Percentiles rank a stretch among this genome's conserved stretches.
Conservation (phyloP, 1,140 invertebrate species). For the Sipha flava region DNA sequence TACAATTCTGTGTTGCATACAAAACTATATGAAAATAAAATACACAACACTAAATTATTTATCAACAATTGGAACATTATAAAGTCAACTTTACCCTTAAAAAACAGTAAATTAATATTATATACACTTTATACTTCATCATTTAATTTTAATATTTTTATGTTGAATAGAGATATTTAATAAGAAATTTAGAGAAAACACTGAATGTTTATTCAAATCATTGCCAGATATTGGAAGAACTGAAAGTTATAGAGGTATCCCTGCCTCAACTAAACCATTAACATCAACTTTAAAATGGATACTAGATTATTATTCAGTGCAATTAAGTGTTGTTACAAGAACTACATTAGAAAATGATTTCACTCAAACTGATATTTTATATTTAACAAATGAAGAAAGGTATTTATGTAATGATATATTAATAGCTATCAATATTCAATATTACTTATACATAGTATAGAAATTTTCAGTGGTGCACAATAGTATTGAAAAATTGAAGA, state of each 20-base stretch:
- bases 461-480: too few relatives aligned
- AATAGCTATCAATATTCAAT: neutral
- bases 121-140: neutral
- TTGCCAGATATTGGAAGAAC: neutral
- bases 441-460: too few relatives aligned
- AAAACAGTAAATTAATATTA: neutral
- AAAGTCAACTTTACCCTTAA: neutral
- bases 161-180: neutral
- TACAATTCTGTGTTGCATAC: neutral
- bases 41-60: constrained; percentile 20
- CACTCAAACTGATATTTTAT: neutral
- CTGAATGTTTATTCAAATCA: neutral
- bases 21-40: neutral
- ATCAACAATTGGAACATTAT: constrained; percentile 10
- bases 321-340: neutral
- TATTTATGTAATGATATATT: neutral
- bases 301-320: neutral
- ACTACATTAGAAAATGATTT: neutral
- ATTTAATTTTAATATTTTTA: neutral
- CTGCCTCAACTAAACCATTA: neutral
- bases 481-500: too few relatives aligned
- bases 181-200: neutral
- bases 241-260: constrained; percentile 1
- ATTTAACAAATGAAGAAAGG: constrained; percentile 9
- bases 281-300: constrained; percentile 16